A percentile compares a stretch with the other conserved stretches of the same genome.
Evolutionary conservation across 2,797 vertebrate species (phyloP).

Genomic region (Enteromius trimaculatus): DNA sequence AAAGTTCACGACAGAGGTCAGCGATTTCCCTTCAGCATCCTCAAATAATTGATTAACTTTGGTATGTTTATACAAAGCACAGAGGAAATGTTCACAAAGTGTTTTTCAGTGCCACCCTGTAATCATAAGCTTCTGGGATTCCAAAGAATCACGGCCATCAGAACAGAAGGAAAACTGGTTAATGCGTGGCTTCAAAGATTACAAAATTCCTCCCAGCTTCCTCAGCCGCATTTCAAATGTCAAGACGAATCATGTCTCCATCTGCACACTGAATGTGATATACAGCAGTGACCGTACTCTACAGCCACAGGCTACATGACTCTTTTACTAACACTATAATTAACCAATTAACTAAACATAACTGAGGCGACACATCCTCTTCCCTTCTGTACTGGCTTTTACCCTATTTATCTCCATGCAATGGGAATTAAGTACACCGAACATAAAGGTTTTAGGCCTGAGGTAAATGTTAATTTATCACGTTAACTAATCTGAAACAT

Average conservation of each 20-base stretch:
- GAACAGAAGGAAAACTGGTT: background rate
- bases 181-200: background rate
- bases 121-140: background rate
- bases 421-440: background rate
- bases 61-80: conserved; percentile 19
- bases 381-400: background rate
- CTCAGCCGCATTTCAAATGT: conserved; percentile 10
- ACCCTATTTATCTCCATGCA: background rate
- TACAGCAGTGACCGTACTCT: background rate
- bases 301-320: background rate
- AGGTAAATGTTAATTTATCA: background rate
- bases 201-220: background rate
- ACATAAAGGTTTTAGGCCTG: background rate
- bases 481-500: background rate
- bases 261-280: conserved; percentile 7
- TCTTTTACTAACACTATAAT: conserved; percentile 8
- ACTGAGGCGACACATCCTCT: background rate
- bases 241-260: conserved; percentile 23
- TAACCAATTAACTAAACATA: conserved; percentile 20
- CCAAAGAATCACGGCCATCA: background rate
- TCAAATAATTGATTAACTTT: conserved; percentile 35
- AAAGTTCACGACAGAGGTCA: conserved; percentile 34
- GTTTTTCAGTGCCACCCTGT: background rate
- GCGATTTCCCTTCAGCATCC: conserved; percentile 25
- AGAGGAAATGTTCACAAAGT: conserved; percentile 12